Percentiles rank a stretch among this genome's conserved stretches.
Evolutionary conservation across 2,113 vertebrate genomes (phyloP).

Genomic region (Hoplias malabaricus): DNA sequence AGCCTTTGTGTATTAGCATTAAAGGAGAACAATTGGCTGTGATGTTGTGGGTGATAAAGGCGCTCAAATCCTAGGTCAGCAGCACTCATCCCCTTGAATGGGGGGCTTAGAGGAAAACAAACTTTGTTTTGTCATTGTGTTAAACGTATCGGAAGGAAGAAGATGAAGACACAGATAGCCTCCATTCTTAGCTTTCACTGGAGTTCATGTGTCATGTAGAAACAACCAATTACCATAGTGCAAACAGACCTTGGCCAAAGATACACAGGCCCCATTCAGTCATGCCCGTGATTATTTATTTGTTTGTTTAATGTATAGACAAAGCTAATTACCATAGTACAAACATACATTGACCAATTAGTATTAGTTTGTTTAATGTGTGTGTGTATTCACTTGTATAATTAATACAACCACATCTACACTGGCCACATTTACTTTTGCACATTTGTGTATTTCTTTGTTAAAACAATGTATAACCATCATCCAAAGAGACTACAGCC

Average conservation of each 20-base stretch:
- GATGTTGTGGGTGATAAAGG: slow-evolving; percentile 69
- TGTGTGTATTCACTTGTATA: too few relatives aligned
- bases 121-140: slow-evolving; percentile 51
- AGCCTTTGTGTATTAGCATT: slow-evolving; percentile 65
- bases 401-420: too few relatives aligned
- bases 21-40: slow-evolving; percentile 68
- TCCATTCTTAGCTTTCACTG: slow-evolving; percentile 22
- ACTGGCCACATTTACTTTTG: too few relatives aligned
- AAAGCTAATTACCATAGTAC: background rate
- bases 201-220: background rate
- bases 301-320: background rate
- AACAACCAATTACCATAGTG: background rate
- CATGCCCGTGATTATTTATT: background rate
- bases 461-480: too few relatives aligned
- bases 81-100: slow-evolving; percentile 64
- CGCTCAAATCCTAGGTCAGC: slow-evolving; percentile 66
- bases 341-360: background rate
- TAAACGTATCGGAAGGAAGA: slow-evolving; percentile 39
- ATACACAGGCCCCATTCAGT: background rate
- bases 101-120: slow-evolving; percentile 69
- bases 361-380: too few relatives aligned
- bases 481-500: too few relatives aligned
- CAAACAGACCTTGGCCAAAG: background rate
- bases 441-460: too few relatives aligned
- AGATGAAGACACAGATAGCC: slow-evolving; percentile 22